Evolutionary conservation across 1,140 invertebrate species (phyloP).

Genomic region (Bombyx mandarina): DNA sequence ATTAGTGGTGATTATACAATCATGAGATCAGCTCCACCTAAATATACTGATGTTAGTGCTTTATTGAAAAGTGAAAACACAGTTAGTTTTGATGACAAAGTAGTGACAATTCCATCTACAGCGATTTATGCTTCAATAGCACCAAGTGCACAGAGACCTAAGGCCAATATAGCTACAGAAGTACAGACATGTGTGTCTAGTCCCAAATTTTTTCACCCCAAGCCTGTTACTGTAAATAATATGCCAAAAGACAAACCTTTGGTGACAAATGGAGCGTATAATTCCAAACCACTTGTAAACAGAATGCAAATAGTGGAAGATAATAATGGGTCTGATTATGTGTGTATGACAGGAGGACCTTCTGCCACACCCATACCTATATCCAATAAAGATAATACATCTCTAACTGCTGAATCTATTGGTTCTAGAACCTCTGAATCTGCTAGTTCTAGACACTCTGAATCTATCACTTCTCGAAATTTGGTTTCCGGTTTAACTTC

Average conservation of each 20-base stretch:
- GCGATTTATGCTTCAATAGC: slow-evolving; percentile 70
- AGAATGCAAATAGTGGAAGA: slow-evolving; percentile 72
- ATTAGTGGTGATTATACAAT: slow-evolving; percentile 55
- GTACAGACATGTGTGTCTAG: slow-evolving; percentile 50
- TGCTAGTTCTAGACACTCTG: slow-evolving; percentile 15
- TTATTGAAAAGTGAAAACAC: slow-evolving; percentile 52
- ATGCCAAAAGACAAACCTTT: slow-evolving; percentile 41
- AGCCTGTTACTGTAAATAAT: slow-evolving; percentile 44
- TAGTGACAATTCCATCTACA: slow-evolving; percentile 61
- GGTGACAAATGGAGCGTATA: slow-evolving; percentile 43
- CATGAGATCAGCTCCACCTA: slow-evolving; percentile 61
- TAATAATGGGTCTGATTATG: slow-evolving; percentile 78
- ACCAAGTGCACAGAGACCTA: slow-evolving; percentile 68
- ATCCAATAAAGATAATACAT: slow-evolving; percentile 47
- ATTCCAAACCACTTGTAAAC: slow-evolving; percentile 28
- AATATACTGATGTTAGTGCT: slow-evolving; percentile 57
- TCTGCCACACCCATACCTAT: slow-evolving; percentile 40
- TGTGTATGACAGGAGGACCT: slow-evolving; percentile 78
- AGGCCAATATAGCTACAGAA: slow-evolving; percentile 66
- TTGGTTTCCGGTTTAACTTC: slow-evolving; percentile 50
- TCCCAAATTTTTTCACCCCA: slow-evolving; percentile 65
- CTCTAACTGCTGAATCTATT: slow-evolving; percentile 43
- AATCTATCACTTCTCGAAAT: slow-evolving; percentile 47
- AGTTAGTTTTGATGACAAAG: slow-evolving; percentile 60
- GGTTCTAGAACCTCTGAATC: slow-evolving; percentile 25